Evolutionary conservation across 2,113 vertebrate genomes (phyloP).

Genomic region (Galemys pyrenaicus): DNA sequence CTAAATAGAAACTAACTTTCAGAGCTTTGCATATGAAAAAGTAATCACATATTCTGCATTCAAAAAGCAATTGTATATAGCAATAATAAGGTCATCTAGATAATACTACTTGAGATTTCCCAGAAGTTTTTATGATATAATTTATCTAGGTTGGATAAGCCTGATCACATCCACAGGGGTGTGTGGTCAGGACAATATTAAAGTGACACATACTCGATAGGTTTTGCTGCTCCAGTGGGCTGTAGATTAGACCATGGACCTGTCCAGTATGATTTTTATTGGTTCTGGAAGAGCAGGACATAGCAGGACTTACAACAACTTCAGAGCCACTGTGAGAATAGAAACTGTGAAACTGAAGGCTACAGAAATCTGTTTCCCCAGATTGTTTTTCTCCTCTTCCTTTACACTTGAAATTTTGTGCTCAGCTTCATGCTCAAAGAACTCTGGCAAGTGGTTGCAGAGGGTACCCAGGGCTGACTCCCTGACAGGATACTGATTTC

Average conservation of each 20-base stretch:
- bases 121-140: not conserved
- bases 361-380: not conserved
- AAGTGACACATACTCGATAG: not conserved
- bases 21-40: slow-evolving; percentile 22
- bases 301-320: not conserved
- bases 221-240: not conserved
- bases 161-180: not conserved
- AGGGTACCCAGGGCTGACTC: not conserved
- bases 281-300: not conserved
- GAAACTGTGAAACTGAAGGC: not conserved
- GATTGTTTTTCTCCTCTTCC: not conserved
- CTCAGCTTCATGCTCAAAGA: not conserved
- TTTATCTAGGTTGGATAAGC: not conserved
- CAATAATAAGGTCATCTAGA: not conserved
- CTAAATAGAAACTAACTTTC: not conserved
- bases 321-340: not conserved
- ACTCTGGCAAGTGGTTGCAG: not conserved
- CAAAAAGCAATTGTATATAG: slow-evolving; percentile 18
- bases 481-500: not conserved
- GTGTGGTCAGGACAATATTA: not conserved
- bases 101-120: slow-evolving; percentile 2
- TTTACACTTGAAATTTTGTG: not conserved
- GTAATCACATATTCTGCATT: not conserved
- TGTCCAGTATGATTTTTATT: not conserved
- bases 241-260: not conserved